Percentiles rank a stretch among this genome's conserved stretches.
Conservation (phyloP, 1,140 invertebrate species). For the Trachymyrmex septentrionalis region DNA sequence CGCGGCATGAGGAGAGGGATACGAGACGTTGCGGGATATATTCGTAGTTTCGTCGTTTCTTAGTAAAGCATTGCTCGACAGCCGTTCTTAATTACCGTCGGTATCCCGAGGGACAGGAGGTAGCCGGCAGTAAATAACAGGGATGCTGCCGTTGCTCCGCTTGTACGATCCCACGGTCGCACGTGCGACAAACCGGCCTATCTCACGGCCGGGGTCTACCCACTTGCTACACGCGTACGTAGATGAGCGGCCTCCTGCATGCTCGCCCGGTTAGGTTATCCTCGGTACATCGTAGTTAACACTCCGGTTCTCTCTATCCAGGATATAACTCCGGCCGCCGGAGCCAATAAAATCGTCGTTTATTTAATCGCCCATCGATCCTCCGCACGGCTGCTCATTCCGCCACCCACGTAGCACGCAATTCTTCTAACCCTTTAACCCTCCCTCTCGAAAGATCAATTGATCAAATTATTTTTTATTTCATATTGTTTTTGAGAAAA, state of each 20-base stretch:
- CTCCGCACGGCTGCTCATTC: conserved; percentile 10
- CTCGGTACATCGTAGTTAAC: conserved; percentile 54
- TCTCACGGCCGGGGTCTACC: conserved; percentile 44
- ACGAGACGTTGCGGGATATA: conserved; percentile 18
- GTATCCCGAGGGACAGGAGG: conserved; percentile 57
- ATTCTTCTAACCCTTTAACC: conserved; percentile 12
- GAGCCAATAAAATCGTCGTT: conserved; percentile 61
- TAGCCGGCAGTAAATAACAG: conserved; percentile 63
- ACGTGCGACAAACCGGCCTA: conserved; percentile 63
- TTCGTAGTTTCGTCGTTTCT: conserved; percentile 63
- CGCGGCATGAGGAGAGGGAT: not conserved
- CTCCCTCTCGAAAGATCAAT: not conserved
- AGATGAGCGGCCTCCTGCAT: conserved; percentile 51
- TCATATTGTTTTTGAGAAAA: not conserved
- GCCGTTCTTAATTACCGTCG: conserved; percentile 61
- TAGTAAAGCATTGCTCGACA: conserved; percentile 61
- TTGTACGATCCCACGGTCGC: conserved; percentile 64
- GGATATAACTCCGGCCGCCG: conserved; percentile 36
- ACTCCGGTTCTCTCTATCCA: conserved; percentile 53
- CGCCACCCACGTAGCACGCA: conserved; percentile 38
- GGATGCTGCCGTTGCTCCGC: conserved; percentile 62
- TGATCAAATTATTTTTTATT: not conserved
- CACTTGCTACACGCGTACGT: conserved; percentile 56
- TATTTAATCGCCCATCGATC: conserved; percentile 60
- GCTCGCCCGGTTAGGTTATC: conserved; percentile 53